Conservation (phyloP, 2,113 vertebrate species). For the Pavo muticus region DNA sequence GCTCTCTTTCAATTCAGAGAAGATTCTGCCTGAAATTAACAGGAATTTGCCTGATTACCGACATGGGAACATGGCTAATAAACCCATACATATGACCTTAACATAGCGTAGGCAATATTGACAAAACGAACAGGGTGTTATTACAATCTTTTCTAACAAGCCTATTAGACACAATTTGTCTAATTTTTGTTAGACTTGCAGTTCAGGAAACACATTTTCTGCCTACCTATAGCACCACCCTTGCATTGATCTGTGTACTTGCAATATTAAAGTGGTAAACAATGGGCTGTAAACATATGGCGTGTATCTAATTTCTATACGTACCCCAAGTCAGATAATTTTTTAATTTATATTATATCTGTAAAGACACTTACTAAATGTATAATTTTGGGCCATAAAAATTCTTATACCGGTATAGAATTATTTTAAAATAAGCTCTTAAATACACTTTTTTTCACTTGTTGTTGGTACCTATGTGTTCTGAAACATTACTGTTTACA, state of each 20-base stretch:
- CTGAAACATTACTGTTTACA: not conserved
- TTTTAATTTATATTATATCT: not conserved
- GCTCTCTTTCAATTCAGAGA: not conserved
- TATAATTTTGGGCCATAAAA: not conserved
- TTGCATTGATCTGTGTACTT: not conserved
- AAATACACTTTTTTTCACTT: slow-evolving; percentile 4
- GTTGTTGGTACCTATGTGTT: not conserved
- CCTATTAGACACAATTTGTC: not conserved
- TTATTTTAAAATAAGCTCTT: slow-evolving; percentile 1
- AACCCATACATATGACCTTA: slow-evolving; percentile 10
- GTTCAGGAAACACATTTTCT: slow-evolving; percentile 16
- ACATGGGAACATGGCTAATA: not conserved
- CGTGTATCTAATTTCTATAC: not conserved
- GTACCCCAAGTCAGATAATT: not conserved
- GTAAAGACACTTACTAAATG: not conserved
- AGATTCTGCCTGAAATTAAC: slow-evolving; percentile 30
- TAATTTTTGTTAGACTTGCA: slow-evolving; percentile 13
- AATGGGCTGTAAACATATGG: not conserved
- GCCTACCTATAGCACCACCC: not conserved
- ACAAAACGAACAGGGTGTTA: slow-evolving; percentile 56
- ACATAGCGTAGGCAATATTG: slow-evolving; percentile 54
- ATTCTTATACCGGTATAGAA: not conserved
- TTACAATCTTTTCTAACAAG: not conserved
- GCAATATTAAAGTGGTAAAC: not conserved
- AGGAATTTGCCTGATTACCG: slow-evolving; percentile 16